These are phyloP conservation scores for Ceratotherium simum DNA, from an alignment of 2,113 vertebrate genomes.

Conservation along the genomic window DNA sequence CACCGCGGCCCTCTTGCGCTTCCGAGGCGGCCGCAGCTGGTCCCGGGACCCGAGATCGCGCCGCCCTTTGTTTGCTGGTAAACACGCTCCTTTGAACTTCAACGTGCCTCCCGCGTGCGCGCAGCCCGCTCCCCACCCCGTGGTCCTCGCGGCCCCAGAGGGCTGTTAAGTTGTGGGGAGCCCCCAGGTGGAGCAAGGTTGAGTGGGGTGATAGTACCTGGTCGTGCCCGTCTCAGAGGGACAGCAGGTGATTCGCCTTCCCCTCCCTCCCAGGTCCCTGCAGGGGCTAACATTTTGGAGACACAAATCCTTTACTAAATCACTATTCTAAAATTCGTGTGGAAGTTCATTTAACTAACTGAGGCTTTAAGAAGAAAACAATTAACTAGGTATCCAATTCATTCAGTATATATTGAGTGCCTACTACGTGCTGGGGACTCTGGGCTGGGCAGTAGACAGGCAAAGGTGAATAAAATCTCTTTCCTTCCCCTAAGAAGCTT, in stretches of 20 bases:
- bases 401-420: background rate
- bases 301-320: background rate
- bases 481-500: background rate
- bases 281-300: background rate
- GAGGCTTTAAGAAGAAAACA: background rate
- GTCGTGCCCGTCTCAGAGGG: background rate
- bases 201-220: background rate
- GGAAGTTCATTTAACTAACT: background rate
- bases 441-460: background rate
- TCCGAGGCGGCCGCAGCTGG: conserved; percentile 10
- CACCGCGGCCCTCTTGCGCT: background rate
- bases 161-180: too few relatives aligned
- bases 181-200: background rate
- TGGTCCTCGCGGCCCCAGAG: background rate
- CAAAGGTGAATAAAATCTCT: background rate
- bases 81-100: conserved; percentile 18
- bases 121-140: too few relatives aligned
- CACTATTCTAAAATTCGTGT: background rate
- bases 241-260: background rate
- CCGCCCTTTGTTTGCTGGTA: conserved; percentile 33
- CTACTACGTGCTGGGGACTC: background rate
- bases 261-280: background rate
- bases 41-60: background rate
- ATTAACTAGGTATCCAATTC: background rate
- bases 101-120: background rate